Evolutionary conservation across 2,888 invertebrate species (phyloP).

Genomic region (Archips crataeganus): DNA sequence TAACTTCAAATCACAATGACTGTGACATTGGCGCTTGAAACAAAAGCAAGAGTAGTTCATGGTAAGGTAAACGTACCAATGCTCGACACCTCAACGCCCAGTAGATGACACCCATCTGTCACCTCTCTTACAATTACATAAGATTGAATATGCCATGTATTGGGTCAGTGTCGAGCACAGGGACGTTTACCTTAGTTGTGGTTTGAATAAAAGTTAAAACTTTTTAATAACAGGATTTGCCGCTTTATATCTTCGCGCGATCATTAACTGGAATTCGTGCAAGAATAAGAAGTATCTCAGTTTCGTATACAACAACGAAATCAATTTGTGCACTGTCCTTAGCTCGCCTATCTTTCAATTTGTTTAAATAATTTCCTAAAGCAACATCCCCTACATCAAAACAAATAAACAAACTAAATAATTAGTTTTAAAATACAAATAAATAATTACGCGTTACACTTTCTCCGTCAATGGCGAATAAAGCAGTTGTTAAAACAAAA

Average conservation of each 20-base stretch:
- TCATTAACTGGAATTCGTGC: background rate
- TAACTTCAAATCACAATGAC: conserved; percentile 11
- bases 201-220: no score
- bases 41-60: conserved; percentile 5
- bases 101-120: no score
- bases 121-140: no score
- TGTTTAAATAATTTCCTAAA: no score
- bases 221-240: background rate
- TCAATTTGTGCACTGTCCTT: background rate
- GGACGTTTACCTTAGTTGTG: no score
- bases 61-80: no score
- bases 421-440: background rate
- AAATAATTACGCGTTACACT: conserved; percentile 14
- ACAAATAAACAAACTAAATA: background rate
- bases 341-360: no score
- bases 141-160: no score
- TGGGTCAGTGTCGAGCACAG: no score
- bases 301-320: background rate
- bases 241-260: background rate
- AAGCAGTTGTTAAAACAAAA: conserved; percentile 11
- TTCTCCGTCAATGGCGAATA: conserved; percentile 18
- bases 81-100: no score
- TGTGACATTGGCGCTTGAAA: conserved; percentile 32
- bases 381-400: background rate
- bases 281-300: background rate